Base-by-base conservation (phyloP, 2,888 invertebrate genomes). In the Sacculina carcini region DNA sequence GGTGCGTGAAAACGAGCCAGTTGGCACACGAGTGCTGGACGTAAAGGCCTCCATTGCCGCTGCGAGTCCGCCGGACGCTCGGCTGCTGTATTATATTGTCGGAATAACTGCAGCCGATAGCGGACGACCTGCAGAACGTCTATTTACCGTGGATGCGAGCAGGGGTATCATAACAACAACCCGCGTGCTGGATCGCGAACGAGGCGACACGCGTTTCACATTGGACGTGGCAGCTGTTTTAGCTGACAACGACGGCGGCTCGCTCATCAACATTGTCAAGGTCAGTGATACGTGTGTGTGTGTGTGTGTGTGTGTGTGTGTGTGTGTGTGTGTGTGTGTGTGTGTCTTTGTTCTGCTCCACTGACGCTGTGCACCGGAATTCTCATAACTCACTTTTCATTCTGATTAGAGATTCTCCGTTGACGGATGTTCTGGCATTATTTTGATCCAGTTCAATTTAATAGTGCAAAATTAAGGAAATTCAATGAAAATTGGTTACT, bases 11-110 rank as follows among this genome's bases (percentile, higher is more conserved):
- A 89, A 90, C 67, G 84, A 86, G 65, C 78, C 81, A 2, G 73
- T 78, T 50, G 89, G 87, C 51, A 83, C 82, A 14, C 80, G 79
- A 60, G 79, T 92, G 58, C 66, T 86, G 60, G 79, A 79, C 59
- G 77, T 90, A 59, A 74, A 72, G 57, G 84, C 83, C 60, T 74
- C 75, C 58, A 73, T 74, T 58, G 55, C 55, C n/a, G 56, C 55
- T 31, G 55, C 39, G 32, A 42, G 55, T 16, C 54, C 55, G 16
- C 55, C 56, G 21, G 67, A 67, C 57, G n/a, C n/a, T n/a, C n/a
- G n/a, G n/a, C 73, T 89, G 64, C 85, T 86, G 66, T 90, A 85
- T 69, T 89, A 84, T 68, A 79, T 90, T 65, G 85, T 84, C 60
- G 67, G 67, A 57, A 66, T 72, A 56, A 68, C 67, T 12, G 67